Conservation (phyloP, 1,140 invertebrate genomes). For the Trichonephila clavata region DNA sequence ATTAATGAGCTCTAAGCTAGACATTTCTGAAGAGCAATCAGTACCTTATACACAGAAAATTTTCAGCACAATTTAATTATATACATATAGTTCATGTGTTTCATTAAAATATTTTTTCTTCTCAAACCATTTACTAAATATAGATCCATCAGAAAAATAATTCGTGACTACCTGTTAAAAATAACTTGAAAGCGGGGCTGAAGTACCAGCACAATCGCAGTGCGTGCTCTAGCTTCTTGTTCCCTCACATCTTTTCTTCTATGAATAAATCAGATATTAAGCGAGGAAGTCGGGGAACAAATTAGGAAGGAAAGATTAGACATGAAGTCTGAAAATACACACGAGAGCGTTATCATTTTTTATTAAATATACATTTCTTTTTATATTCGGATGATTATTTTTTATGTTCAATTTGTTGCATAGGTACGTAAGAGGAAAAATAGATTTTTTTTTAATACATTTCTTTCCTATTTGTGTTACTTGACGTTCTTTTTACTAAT, state of each 20-base stretch:
- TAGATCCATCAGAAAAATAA: slow-evolving; percentile 38
- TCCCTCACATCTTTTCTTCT: not conserved
- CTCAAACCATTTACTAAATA: not conserved
- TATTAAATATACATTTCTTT: not conserved
- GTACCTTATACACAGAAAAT: too few relatives aligned
- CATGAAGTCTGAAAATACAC: not conserved
- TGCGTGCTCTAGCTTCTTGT: not conserved
- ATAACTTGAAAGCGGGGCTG: not conserved
- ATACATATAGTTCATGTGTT: slow-evolving; percentile 28
- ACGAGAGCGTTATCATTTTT: not conserved
- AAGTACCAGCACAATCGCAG: not conserved
- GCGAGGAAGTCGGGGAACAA: slow-evolving; percentile 43
- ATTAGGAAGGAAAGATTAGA: slow-evolving; percentile 43
- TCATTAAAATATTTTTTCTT: slow-evolving; percentile 57
- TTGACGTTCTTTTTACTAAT: not conserved
- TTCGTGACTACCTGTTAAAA: slow-evolving; percentile 38
- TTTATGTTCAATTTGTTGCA: not conserved
- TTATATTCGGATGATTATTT: not conserved
- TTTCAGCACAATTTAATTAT: slow-evolving; percentile 37
- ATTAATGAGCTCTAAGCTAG: too few relatives aligned
- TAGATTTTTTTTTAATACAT: not conserved
- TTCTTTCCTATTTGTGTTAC: not conserved
- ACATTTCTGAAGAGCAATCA: not conserved
- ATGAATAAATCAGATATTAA: slow-evolving; percentile 60
- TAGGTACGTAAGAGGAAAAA: too few relatives aligned